A percentile compares a stretch with the other conserved stretches of the same genome.
These are phyloP conservation scores for Buphagus erythrorhynchus DNA, from an alignment of 2,797 vertebrate genomes.

Conservation along the genomic window DNA sequence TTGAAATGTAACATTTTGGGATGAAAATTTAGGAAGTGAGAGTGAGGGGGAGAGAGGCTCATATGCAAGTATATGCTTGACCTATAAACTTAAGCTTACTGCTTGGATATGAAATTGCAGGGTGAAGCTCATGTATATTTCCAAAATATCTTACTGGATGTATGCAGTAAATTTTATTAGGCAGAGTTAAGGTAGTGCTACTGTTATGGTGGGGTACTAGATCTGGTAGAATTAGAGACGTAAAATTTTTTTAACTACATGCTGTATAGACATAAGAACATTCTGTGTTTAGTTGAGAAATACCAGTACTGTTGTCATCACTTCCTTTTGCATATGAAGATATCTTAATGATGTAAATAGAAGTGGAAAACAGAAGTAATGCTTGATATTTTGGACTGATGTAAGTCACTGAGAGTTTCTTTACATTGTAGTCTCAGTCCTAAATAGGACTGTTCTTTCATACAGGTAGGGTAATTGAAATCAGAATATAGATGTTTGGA, in stretches of 20 bases:
- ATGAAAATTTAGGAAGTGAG: not conserved
- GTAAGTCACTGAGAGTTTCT: not conserved
- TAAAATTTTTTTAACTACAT: not conserved
- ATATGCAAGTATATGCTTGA: not conserved
- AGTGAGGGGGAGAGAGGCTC: not conserved
- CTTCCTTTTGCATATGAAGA: not conserved
- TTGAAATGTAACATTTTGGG: not conserved
- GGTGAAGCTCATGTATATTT: not conserved
- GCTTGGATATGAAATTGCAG: not conserved
- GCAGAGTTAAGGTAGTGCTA: not conserved
- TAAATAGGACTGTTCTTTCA: not conserved
- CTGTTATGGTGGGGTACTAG: not conserved
- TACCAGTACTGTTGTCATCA: not conserved
- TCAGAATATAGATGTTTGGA: not conserved
- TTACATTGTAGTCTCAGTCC: not conserved
- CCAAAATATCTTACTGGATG: rapidly evolving
- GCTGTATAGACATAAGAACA: rapidly evolving
- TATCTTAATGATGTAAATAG: not conserved
- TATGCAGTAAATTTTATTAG: not conserved
- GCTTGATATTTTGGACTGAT: not conserved
- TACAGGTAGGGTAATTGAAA: not conserved
- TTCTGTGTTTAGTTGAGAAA: not conserved
- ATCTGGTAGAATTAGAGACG: not conserved
- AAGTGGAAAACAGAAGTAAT: not conserved
- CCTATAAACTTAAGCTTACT: not conserved